Percentiles rank a stretch among this genome's conserved stretches.
These are phyloP conservation scores for Gnathochromis pfefferi DNA, from an alignment of 2,113 vertebrate species.

Conservation along the genomic window DNA sequence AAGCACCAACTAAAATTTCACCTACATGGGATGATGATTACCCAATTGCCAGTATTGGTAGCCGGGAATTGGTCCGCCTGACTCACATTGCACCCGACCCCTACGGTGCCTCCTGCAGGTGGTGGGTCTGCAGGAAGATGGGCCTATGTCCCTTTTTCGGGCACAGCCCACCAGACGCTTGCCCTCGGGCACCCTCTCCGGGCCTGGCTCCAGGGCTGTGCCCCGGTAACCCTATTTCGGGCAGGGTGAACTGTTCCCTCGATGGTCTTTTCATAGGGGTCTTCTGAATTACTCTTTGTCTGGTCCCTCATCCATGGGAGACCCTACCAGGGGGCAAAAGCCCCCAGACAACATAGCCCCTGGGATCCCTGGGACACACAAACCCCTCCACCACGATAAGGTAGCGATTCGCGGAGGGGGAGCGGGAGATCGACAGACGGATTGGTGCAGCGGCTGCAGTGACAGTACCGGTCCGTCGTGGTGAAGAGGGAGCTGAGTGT, in stretches of 20 bases:
- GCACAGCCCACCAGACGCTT: rapidly evolving
- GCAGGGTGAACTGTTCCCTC: neutral
- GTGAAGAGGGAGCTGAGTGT: too few species aligned
- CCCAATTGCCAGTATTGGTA: neutral
- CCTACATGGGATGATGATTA: neutral
- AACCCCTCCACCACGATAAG: rapidly evolving
- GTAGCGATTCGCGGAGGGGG: rapidly evolving
- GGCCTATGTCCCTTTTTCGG: rapidly evolving
- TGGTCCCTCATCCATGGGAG: neutral
- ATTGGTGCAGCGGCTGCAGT: neutral
- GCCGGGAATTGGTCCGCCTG: rapidly evolving
- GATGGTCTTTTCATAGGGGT: neutral
- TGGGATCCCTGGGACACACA: neutral
- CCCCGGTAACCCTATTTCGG: neutral
- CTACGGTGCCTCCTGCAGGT: neutral
- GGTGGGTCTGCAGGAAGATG: neutral
- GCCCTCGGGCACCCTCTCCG: neutral
- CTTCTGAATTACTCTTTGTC: neutral
- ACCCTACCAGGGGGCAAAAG: neutral
- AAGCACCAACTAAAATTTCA: neutral
- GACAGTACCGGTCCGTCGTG: neutral
- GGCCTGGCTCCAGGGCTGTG: neutral
- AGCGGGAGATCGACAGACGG: rapidly evolving
- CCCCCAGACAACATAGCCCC: neutral
- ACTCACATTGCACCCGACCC: neutral